Percentiles rank a stretch among this genome's conserved stretches.
Evolutionary conservation across 2,888 invertebrate genomes (phyloP).

Genomic region (Eucriotettix oculatus): DNA sequence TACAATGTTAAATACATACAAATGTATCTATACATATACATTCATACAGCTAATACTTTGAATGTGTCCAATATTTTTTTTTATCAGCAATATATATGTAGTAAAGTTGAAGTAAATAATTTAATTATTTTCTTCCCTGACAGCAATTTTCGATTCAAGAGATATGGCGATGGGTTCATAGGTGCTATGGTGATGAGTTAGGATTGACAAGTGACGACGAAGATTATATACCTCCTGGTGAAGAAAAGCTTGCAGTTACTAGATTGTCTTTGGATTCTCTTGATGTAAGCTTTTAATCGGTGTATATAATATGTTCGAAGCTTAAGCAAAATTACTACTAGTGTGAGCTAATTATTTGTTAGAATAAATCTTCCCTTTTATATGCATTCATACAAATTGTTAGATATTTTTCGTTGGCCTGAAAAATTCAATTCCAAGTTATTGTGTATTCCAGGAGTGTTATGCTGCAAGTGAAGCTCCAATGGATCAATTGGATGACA

Average conservation of each 20-base stretch:
- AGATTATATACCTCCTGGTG: constrained; percentile 50
- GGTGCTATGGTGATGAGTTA: constrained; percentile 84
- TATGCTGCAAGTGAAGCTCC: background rate
- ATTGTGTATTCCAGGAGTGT: background rate
- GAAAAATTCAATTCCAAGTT: no score
- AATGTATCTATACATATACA: no score
- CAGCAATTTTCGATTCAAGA: constrained; percentile 62
- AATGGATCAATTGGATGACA: background rate
- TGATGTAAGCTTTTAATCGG: background rate
- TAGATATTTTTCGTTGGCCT: no score
- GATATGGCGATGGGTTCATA: constrained; percentile 83
- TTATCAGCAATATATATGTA: no score
- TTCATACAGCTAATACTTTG: no score
- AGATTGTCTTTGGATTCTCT: constrained; percentile 17
- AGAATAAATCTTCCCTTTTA: no score
- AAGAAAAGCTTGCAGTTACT: constrained; percentile 27
- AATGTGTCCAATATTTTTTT: no score
- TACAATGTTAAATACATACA: no score
- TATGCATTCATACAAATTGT: no score
- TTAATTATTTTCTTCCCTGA: constrained; percentile 14
- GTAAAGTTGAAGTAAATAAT: background rate
- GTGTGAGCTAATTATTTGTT: no score
- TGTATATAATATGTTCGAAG: no score
- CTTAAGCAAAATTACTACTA: no score
- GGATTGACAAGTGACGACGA: constrained; percentile 89